Evolutionary conservation across 2,888 invertebrate species (phyloP).

Genomic region (Nephrotoma appendiculata): DNA sequence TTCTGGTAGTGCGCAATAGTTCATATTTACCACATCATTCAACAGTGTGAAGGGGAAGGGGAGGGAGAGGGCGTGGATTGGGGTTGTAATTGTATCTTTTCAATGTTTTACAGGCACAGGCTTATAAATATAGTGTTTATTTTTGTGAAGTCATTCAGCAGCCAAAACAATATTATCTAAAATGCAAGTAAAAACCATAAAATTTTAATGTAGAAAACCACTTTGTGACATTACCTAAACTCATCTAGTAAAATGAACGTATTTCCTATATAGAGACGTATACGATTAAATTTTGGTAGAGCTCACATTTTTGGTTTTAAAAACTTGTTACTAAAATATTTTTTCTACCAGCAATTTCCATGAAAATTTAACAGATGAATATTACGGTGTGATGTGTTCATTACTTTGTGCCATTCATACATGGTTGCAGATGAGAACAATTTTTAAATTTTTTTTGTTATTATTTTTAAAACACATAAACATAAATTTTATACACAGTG

Average conservation of each 20-base stretch:
- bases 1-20: no score
- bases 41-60: no score
- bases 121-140: no score
- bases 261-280: neutral
- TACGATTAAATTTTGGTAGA: neutral
- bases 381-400: neutral
- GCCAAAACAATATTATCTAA: no score
- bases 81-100: no score
- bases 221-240: neutral
- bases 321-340: neutral
- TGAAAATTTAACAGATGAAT: neutral
- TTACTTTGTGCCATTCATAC: neutral
- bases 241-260: neutral
- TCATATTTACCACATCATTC: no score
- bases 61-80: no score
- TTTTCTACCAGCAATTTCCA: neutral
- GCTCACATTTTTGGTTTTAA: neutral
- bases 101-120: no score
- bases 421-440: neutral
- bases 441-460: neutral
- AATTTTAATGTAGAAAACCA: neutral
- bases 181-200: neutral
- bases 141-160: no score
- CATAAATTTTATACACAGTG: neutral
- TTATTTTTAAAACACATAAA: neutral